Evolutionary conservation across 2,797 vertebrate species (phyloP), one percentile per base, ranked within the genome.

Genomic region (Pipistrellus pygmaeus): DNA sequence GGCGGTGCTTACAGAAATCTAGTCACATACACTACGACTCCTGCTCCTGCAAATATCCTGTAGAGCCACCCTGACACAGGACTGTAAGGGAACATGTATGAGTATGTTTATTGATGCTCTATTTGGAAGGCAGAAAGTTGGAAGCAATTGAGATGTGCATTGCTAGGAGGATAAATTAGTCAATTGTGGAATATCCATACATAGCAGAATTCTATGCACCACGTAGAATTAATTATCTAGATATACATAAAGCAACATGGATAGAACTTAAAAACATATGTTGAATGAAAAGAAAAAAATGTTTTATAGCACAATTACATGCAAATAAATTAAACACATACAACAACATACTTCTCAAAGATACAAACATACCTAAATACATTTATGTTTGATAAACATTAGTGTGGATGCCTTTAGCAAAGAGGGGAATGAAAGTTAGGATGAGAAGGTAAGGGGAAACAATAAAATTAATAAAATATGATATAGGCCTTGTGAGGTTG

Each of bases 391-490:
- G 94, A 64, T 68, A 73, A 94, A 48, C 57, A 77, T 86, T 76
- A 84, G 57, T 57, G 51, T 82, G 46, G 38, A 72, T 80, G 25
- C 57, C 48, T 84, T 35, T 77, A 60, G 35, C 35, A 62, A 32
- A 30, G 30, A 86, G 20, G 48, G 23, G 32, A 76, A n/a, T 84
- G 30, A 57, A 41, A 80, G n/a, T 71, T 80, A 44, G 44, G 53
- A 77, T 77, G 25, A 90, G 66, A 71, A 41, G 10, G 76, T 89
- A 93, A 96, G 44, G n/a, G 44, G 9, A 88, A 92, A 60, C 44
- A 90, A 82, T 71, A 66, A 83, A 60, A 64, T 95, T 44, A 91
- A 87, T 77, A 93, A 95, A 93, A 94, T 8, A 32, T 55, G n/a
- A 51, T 66, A 41, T 14, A 88, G n/a, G 8, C 14, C 41, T 86